Evolutionary conservation across 2,888 invertebrate species (phyloP), one percentile per base, ranked within the genome.

Genomic region (Colostygia pectinataria): DNA sequence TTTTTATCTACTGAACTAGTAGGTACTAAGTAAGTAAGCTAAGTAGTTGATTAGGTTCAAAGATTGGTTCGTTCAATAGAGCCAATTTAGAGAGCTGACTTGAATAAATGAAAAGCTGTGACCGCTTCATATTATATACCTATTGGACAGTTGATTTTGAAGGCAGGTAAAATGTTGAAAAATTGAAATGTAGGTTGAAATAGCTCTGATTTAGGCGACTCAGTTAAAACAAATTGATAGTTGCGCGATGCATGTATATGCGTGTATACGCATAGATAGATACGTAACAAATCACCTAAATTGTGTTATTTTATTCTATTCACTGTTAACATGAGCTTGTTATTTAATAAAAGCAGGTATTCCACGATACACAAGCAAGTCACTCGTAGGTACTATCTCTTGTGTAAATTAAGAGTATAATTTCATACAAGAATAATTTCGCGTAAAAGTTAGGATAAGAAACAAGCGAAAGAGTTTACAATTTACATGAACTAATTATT

Each of bases 21-120:
- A 25, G 24, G 9, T 25, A 25, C 9, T 1, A 4, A n/a, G 25
- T 57, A 62, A 65, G n/a, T n/a, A n/a, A n/a, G n/a, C n/a, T n/a
- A n/a, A n/a, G n/a, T n/a, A n/a, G 61, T 70, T 76, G 75, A 75
- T 77, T 77, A 69, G 66, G 65, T 68, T 74, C 68, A 63, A 68
- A 75, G 73, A 71, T 67, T 66, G 61, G 55, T 70, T 64, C 59
- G 43, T 40, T 63, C 64, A 71, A 73, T 68, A 38, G 60, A 58
- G 57, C 45, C 59, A 75, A 69, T 71, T 74, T 57, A 50, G 47
- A 52, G 54, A 29, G 36, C 62, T 61, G 68, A 63, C 64, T 61
- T 59, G 68, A 72, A 72, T 75, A 71, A 68, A 70, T 63, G 60
- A 60, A 45, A 25, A 41, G 36, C 48, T 44, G 45, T 39, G 34